Evolutionary conservation across 2,113 vertebrate species (phyloP).

Genomic region (Alexandromys fortis): DNA sequence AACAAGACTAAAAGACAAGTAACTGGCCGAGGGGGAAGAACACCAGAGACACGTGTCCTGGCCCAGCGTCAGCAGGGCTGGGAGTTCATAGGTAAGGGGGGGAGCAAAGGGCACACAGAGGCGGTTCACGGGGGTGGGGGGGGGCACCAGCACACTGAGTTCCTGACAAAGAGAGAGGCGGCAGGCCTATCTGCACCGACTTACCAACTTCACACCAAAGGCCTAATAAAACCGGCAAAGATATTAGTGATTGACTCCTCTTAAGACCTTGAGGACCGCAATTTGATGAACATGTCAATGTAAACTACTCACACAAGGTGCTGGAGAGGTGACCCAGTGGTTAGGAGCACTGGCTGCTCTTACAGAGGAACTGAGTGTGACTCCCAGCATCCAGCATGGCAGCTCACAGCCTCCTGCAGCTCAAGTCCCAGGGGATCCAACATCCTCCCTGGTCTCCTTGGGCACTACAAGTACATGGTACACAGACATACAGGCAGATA

Average conservation of each 20-base stretch:
- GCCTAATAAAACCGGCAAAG: slow-evolving; percentile 8
- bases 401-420: background rate
- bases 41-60: slow-evolving; percentile 2
- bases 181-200: background rate
- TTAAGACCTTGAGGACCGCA: background rate
- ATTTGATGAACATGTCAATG: background rate
- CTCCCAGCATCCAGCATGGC: background rate
- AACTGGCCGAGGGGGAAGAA: slow-evolving; percentile 13
- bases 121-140: background rate
- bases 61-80: background rate
- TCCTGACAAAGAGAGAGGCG: background rate
- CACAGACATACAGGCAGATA: background rate
- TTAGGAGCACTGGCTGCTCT: background rate
- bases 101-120: slow-evolving; percentile 1
- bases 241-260: background rate
- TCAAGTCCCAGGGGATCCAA: background rate
- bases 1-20: slow-evolving; percentile 72
- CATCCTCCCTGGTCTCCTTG: background rate
- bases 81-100: background rate
- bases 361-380: background rate
- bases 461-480: background rate
- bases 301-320: background rate
- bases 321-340: background rate
- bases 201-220: slow-evolving; percentile 32
- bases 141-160: background rate